Evolutionary conservation across 2,113 vertebrate species (phyloP), one percentile per base, ranked within the genome.

Genomic region (Butorides virescens): DNA sequence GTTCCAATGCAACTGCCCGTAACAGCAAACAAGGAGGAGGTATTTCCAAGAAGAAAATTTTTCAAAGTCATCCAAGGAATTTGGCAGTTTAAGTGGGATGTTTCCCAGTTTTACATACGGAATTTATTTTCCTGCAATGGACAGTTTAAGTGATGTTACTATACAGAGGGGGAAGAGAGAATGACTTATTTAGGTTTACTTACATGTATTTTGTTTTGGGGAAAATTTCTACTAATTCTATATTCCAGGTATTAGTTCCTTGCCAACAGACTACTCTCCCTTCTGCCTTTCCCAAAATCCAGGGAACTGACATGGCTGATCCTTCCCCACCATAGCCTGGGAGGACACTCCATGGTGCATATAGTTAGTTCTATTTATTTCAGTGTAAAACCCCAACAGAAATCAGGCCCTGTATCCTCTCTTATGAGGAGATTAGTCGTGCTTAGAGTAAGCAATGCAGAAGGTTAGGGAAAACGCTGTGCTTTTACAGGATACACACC

Each of bases 1-100:
- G 65, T 71, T 93, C 79, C 75, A 96, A 18, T 1, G 14, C 75
- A 96, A 87, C 90, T 67, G 67, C 59, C 68, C 5, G 0, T 68
- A 84, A 79, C 56, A 86, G 30, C 72, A 95, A 96, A 92, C 76
- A 93, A 74, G 55, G 59, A 94, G 20, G 56, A 74, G 20, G 22
- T 47, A 67, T 55, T 83, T 95, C 63, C 37, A 95, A 36, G 47
- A 95, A 50, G n/a, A 74, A 76, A 27, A 55, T 18, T 66, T 68
- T 92, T 86, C 63, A 10, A 68, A 88, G 71, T 59, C 63, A 73
- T 86, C 67, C 61, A 86, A 94, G 37, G 47, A 94, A 90, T 86
- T 36, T 56, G 50, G 50, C 88, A 88, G 49, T 44, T 90, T 49
- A 86, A 92, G 50, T 56, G 55, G 50, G 67, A 83, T 92, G n/a